Evolutionary conservation across 1,140 invertebrate genomes (phyloP), one percentile per base, ranked within the genome.

Genomic region (Danaus plexippus): DNA sequence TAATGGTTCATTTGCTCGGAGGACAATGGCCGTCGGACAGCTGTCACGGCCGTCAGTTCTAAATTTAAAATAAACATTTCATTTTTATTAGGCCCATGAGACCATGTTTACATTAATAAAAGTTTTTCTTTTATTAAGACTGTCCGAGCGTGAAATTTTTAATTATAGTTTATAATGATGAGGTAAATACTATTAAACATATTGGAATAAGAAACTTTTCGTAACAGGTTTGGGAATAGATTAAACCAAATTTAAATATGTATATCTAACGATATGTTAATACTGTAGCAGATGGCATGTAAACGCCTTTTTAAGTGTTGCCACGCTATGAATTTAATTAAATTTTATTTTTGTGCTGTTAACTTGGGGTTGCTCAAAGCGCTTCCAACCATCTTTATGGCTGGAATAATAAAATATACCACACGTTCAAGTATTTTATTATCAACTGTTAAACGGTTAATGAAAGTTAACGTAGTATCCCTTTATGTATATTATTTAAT

Each of bases 1-100:
- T 75, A 75, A 76, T 73, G 73, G 73, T 83, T 81, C 77, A 83
- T 82, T 81, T 77, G 71, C 67, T 71, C 66, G 71, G 61, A 52
- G 64, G 63, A 64, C 77, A 77, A 81, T 80, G 72, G 77, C 71
- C 66, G 69, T 62, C 66, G 54, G 77, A 75, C 80, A 83, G 78
- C 82, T 85, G 82, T 80, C 80, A 77, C 63, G 67, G 64, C 59
- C 72, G 77, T 76, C 76, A 75, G 73, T 75, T 80, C 77, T 80
- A 83, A 80, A 83, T 80, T 77, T 77, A 80, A 85, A 82, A 82
- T 75, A 78, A 77, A 85, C 79, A 81, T 74, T 77, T 73, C 64
- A 59, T 76, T 81, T 76, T 79, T 75, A 77, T 73, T 76, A 67
- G 64, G 63, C 73, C 50, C 71, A 73, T 76, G 67, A 77, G 47